phyloP scores from a whole-genome alignment of 2,797 vertebrate genomes.

The Tiaroga cobitis region DNA sequence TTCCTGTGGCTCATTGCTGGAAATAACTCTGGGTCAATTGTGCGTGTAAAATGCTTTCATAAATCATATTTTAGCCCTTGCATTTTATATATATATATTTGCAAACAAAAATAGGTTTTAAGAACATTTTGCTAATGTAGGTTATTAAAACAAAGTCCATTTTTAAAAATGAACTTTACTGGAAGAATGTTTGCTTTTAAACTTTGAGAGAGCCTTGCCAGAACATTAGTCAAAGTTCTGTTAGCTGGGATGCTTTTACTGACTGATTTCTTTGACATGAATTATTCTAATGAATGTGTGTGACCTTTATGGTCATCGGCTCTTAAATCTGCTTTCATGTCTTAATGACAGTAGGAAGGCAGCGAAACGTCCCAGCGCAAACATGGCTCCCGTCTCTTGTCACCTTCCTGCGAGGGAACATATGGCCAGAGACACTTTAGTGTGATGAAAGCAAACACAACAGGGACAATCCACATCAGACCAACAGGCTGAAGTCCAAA shows the following conservation, averaged over 20 bases:
- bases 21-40: neutral
- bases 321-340: conserved; percentile 39
- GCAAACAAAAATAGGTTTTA: too few relatives aligned
- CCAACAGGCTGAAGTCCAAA: conserved; percentile 27
- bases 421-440: conserved; percentile 37
- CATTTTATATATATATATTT: neutral
- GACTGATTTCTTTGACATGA: neutral
- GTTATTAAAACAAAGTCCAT: too few relatives aligned
- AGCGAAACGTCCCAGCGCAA: conserved; percentile 28
- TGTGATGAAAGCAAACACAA: conserved; percentile 43
- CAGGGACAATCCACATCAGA: conserved; percentile 17
- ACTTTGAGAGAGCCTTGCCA: neutral
- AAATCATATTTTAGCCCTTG: neutral
- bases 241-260: neutral
- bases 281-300: neutral
- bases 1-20: neutral
- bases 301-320: conserved; percentile 19
- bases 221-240: neutral
- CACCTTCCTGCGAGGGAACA: conserved; percentile 35
- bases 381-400: conserved; percentile 23
- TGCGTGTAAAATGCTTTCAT: neutral
- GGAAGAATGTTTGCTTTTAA: neutral
- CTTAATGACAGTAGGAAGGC: conserved; percentile 27
- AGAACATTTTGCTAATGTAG: too few relatives aligned
- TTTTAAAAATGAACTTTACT: neutral